phyloP scores from a whole-genome alignment of 2,113 vertebrate species.

The Etia nguti region DNA sequence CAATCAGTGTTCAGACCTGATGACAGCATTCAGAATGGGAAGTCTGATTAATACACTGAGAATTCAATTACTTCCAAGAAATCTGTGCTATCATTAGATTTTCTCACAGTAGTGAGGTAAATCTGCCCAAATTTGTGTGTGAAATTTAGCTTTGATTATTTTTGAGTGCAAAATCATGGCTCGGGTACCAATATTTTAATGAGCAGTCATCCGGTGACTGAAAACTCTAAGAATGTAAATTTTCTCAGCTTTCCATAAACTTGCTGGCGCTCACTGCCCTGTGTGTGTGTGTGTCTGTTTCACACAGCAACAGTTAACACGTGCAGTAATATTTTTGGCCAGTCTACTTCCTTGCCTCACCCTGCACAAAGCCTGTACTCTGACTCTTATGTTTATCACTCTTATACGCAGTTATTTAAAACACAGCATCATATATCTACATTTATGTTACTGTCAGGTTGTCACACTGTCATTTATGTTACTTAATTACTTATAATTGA shows the following conservation, averaged over 20 bases:
- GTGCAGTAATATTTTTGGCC: neutral
- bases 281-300: neutral
- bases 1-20: neutral
- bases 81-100: neutral
- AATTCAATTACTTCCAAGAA: neutral
- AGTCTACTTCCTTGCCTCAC: neutral
- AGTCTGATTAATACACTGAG: neutral
- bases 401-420: neutral
- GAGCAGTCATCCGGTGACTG: neutral
- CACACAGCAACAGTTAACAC: neutral
- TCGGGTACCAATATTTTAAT: neutral
- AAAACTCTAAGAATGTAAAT: neutral
- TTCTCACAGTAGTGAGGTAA: neutral
- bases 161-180: neutral
- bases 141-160: neutral
- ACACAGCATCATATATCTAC: neutral
- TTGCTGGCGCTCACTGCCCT: neutral
- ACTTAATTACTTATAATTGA: neutral
- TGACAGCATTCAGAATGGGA: neutral
- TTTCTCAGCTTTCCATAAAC: neutral
- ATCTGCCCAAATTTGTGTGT: neutral
- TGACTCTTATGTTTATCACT: fast-evolving
- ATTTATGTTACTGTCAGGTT: neutral
- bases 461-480: neutral
- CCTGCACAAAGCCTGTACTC: neutral